phyloP scores from a whole-genome alignment of 2,888 invertebrate species.

The Willowsia nigromaculata region DNA sequence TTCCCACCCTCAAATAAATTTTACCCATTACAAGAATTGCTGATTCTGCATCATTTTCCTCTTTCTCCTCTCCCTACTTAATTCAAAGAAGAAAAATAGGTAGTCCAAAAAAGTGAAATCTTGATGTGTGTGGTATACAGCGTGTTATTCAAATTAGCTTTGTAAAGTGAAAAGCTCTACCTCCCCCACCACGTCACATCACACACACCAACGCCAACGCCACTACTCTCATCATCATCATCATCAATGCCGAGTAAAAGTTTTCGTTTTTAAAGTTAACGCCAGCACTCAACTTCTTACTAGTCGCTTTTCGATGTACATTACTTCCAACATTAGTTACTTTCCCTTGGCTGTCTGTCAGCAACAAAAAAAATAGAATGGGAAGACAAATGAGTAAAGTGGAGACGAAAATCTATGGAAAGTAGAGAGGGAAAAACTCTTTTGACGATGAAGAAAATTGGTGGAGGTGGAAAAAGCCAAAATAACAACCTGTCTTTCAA shows the following conservation, averaged over 20 bases:
- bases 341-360: conserved; percentile 20
- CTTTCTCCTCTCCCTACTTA: not conserved
- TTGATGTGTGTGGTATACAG: not conserved
- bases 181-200: not conserved
- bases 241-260: not conserved
- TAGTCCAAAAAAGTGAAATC: not conserved
- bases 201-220: not conserved
- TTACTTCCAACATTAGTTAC: not conserved
- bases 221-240: not conserved
- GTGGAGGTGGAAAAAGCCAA: no score
- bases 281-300: not conserved
- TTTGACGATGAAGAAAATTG: not conserved
- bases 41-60: not conserved
- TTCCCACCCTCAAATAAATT: not conserved
- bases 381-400: conserved; percentile 55
- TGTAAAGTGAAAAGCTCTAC: not conserved
- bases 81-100: not conserved
- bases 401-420: no score
- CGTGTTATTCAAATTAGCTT: conserved; percentile 57
- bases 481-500: no score
- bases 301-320: not conserved
- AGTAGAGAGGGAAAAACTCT: not conserved
- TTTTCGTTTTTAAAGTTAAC: conserved; percentile 3
- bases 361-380: conserved; percentile 22
- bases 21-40: not conserved